phyloP scores from a whole-genome alignment of 2,888 invertebrate genomes.

The Eugnorisma glareosa region DNA sequence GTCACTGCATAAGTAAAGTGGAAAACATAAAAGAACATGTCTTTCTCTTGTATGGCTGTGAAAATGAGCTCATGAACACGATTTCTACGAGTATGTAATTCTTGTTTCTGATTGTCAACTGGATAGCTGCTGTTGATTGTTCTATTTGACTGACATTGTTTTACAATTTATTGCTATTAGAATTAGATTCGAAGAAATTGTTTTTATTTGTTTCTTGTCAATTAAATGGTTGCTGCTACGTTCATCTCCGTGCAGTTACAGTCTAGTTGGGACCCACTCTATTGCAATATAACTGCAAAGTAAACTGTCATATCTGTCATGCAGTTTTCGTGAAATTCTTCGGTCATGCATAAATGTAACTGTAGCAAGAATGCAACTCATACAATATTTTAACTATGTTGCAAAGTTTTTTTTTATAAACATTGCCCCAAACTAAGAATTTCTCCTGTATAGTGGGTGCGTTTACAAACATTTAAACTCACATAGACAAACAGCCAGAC shows the following conservation, averaged over 20 bases:
- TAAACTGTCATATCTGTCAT: too few relatives aligned
- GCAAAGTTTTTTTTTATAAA: too few relatives aligned
- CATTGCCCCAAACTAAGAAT: too few relatives aligned
- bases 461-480: too few relatives aligned
- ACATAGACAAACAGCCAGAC: too few relatives aligned
- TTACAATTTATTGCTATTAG: neutral
- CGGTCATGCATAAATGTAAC: neutral
- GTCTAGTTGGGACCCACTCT: neutral
- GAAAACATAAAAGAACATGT: conserved; percentile 38
- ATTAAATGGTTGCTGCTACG: neutral
- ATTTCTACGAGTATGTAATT: conserved; percentile 33
- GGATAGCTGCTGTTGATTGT: neutral
- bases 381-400: neutral
- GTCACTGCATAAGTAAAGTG: conserved; percentile 37
- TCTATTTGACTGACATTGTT: neutral
- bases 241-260: neutral
- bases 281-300: neutral
- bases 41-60: conserved; percentile 36
- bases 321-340: neutral
- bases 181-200: neutral
- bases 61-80: conserved; percentile 34
- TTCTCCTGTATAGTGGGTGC: too few relatives aligned
- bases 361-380: neutral
- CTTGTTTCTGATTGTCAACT: conserved; percentile 13
- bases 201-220: neutral